Evolutionary conservation across 92 coral and sea anemone species (phyloP).

Genomic region (Porites divaricata): DNA sequence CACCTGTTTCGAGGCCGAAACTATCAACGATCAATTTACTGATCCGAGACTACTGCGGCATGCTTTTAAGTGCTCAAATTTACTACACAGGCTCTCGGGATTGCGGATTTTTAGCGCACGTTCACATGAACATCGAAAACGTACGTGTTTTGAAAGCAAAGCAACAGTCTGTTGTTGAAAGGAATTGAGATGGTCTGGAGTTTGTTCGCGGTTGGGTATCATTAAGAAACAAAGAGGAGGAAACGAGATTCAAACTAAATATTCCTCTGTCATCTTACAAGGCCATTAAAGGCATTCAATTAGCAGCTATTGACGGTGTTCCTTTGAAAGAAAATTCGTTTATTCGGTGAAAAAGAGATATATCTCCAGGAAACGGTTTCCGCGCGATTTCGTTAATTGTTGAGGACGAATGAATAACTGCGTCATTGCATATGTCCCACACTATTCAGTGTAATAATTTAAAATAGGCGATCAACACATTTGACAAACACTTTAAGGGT

Average conservation of each 20-base stretch:
- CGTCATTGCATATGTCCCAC: conserved; percentile 35
- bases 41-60: conserved; percentile 13
- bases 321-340: conserved; percentile 47
- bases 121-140: neutral
- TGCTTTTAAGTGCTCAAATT: conserved; percentile 22
- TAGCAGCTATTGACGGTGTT: conserved; percentile 38
- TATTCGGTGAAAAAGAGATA: conserved; percentile 34
- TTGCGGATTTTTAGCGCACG: neutral
- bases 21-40: conserved; percentile 33
- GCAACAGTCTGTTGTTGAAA: conserved; percentile 31
- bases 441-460: conserved; percentile 2
- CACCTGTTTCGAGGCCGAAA: conserved; percentile 32
- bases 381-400: conserved; percentile 41
- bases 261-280: conserved; percentile 28
- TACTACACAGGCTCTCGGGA: neutral
- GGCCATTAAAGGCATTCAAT: conserved; percentile 43
- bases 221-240: conserved; percentile 37
- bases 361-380: conserved; percentile 29
- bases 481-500: conserved; percentile 23
- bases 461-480: conserved; percentile 15
- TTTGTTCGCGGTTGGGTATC: conserved; percentile 26
- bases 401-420: conserved; percentile 7
- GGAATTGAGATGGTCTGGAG: neutral
- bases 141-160: conserved; percentile 7
- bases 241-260: conserved; percentile 41